phyloP scores from a whole-genome alignment of 2,797 vertebrate genomes.

The Leucoraja ocellata region DNA sequence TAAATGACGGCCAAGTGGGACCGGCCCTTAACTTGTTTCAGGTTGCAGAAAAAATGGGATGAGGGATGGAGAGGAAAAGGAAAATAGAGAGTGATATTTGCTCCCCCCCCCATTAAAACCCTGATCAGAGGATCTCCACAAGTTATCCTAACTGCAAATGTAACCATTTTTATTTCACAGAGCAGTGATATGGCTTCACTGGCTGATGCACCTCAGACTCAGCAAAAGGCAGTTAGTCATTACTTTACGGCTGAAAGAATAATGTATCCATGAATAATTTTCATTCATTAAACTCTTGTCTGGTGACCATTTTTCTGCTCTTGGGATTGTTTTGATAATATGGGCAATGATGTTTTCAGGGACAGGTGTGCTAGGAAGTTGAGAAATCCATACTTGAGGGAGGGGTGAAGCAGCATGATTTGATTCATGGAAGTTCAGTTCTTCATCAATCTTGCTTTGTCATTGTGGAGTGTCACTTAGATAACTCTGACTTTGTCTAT shows the following conservation, averaged over 20 bases:
- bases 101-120: no score
- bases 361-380: neutral
- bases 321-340: neutral
- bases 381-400: no score
- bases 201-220: neutral
- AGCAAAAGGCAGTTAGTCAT: neutral
- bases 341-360: neutral
- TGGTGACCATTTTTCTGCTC: neutral
- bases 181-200: neutral
- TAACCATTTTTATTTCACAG: neutral
- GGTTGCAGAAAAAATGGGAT: no score
- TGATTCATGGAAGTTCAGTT: neutral
- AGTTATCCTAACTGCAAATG: no score
- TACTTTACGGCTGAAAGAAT: neutral
- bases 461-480: neutral
- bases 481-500: neutral
- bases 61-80: no score
- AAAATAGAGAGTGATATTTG: no score
- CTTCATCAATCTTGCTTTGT: neutral
- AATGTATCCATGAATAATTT: neutral
- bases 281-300: neutral
- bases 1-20: no score
- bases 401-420: neutral
- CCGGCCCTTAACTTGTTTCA: no score
- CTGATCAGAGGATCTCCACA: no score